Percentiles rank a stretch among this genome's conserved stretches.
Conservation (phyloP, 2,797 vertebrate species). For the Falco columbarius region DNA sequence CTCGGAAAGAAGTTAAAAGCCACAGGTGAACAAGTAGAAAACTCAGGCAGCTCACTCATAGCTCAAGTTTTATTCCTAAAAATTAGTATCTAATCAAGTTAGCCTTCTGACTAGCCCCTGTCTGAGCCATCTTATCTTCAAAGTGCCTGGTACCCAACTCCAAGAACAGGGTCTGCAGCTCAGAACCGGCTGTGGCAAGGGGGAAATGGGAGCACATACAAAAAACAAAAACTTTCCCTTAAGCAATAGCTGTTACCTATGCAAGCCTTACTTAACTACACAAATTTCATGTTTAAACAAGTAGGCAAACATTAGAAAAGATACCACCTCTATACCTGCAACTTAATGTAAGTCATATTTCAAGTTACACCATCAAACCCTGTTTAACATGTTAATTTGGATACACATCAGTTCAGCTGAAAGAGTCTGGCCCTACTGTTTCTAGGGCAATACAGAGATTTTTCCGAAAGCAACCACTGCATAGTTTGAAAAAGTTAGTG, state of each 20-base stretch:
- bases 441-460: not conserved
- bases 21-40: not conserved
- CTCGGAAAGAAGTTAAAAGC: not conserved
- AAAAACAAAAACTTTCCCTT: not conserved
- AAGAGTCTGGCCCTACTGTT: not conserved
- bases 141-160: not conserved
- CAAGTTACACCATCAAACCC: not conserved
- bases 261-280: not conserved
- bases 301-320: not conserved
- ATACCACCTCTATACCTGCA: not conserved
- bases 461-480: not conserved
- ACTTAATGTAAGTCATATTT: not conserved
- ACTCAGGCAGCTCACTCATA: not conserved
- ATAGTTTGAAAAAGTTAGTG: not conserved
- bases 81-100: not conserved
- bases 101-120: not conserved
- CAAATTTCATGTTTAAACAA: not conserved
- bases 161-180: not conserved
- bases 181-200: not conserved
- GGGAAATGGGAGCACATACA: fast-evolving
- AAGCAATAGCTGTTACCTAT: not conserved
- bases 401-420: not conserved
- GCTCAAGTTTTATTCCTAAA: not conserved
- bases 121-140: not conserved
- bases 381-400: not conserved